A percentile compares a stretch with the other conserved stretches of the same genome.
Conservation (phyloP, 2,113 vertebrate species). For the Rhabdomys dilectus region DNA sequence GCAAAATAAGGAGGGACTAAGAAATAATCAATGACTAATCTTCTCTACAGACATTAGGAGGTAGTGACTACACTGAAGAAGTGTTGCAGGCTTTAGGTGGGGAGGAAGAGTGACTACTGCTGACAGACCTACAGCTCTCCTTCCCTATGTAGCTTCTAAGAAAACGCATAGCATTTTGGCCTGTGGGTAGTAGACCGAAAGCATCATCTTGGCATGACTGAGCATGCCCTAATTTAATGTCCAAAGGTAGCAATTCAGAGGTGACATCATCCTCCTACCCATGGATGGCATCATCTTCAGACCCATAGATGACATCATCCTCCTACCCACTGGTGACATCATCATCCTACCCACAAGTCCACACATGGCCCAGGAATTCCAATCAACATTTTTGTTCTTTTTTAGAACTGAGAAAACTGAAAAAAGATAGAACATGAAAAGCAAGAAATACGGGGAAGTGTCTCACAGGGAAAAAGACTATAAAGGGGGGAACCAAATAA, state of each 20-base stretch:
- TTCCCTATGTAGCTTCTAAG: not conserved
- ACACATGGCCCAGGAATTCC: not conserved
- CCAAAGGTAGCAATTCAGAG: not conserved
- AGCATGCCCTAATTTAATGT: not conserved
- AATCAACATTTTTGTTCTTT: not conserved
- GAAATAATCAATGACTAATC: not conserved
- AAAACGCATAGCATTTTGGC: not conserved
- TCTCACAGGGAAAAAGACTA: not conserved
- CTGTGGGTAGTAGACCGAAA: not conserved
- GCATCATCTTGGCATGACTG: not conserved
- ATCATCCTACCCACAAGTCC: not conserved
- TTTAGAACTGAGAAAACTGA: not conserved
- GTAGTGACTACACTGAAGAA: not conserved
- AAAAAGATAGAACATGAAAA: not conserved
- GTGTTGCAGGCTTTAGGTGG: not conserved
- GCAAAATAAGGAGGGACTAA: conserved; percentile 12
- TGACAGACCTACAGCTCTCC: not conserved
- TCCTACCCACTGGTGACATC: not conserved
- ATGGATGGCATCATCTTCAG: not conserved
- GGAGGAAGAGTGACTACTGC: not conserved
- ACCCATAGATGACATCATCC: not conserved
- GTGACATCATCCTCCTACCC: not conserved
- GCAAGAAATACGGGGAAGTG: not conserved
- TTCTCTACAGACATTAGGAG: not conserved
- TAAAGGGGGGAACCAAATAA: not conserved